A percentile compares a stretch with the other conserved stretches of the same genome.
These are phyloP conservation scores for Chitala chitala DNA, from an alignment of 2,113 vertebrate species.

Conservation along the genomic window DNA sequence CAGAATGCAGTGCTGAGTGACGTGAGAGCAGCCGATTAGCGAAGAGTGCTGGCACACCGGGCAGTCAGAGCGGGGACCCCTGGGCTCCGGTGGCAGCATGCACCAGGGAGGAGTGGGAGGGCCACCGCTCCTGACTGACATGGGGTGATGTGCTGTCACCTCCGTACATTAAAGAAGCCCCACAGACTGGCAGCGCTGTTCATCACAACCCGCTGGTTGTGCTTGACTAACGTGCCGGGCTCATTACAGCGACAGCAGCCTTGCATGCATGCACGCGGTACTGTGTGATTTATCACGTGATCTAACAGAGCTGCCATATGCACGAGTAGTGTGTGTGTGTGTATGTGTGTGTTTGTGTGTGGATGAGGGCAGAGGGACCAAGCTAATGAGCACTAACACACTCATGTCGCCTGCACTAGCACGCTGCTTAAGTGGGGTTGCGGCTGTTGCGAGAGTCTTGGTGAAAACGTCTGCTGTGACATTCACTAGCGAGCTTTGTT, in stretches of 20 bases:
- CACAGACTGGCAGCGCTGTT: not conserved
- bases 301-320: no score
- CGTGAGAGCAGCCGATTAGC: constrained; percentile 1
- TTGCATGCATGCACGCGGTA: not conserved
- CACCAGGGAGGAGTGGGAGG: no score
- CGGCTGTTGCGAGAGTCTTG: no score
- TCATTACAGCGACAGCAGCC: not conserved
- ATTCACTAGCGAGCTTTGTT: no score
- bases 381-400: not conserved
- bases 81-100: not conserved
- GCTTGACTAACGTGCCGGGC: not conserved
- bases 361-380: not conserved
- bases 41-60: no score
- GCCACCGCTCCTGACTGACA: not conserved
- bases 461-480: no score
- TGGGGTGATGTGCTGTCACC: not conserved
- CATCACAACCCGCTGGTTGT: not conserved
- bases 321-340: not conserved
- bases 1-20: not conserved
- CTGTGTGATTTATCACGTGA: not conserved
- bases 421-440: no score
- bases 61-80: not conserved
- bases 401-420: no score
- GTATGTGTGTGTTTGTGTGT: not conserved
- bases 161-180: not conserved